Evolutionary conservation across 2,888 invertebrate genomes (phyloP), one percentile per base, ranked within the genome.

Genomic region (Eledone cirrhosa): DNA sequence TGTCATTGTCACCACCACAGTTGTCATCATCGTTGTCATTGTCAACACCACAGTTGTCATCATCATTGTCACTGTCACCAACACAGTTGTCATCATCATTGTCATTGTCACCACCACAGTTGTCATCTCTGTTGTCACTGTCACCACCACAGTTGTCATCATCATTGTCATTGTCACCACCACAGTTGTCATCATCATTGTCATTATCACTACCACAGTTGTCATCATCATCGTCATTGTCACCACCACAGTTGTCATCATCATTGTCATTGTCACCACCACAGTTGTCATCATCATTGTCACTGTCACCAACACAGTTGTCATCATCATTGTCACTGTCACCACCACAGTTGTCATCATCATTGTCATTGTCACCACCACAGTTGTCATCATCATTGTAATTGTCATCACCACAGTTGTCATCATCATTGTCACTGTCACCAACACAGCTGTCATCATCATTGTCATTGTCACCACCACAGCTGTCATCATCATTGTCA

Each of bases 91-190:
- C 78, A 75, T 53, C 72, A 14, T 53, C 75, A 27, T 74, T 76
- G 63, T 78, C 75, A 22, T 78, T 41, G 14, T 78, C 75, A 29
- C 53, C 33, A 53, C 31, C 59, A 59, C 48, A 24, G 48, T 53
- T 48, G 5, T 78, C 78, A 75, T 74, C 74, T 24, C 63, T 48
- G 14, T 27, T 78, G 27, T 67, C 59, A 29, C 65, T 79, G 14
- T 75, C n/a, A n/a, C n/a, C n/a, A n/a, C n/a, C n/a, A n/a, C n/a
- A n/a, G n/a, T n/a, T 63, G 4, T 76, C 76, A 72, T 82, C 74
- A n/a, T n/a, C n/a, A n/a, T n/a, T n/a, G 77, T 82, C 79, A 59
- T 81, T 78, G 22, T 82, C 80, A 5, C 82, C 79, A 7, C 82
- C 80, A 0, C 81, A 80, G 78, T 82, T 81, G 2, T 82, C 83